Percentiles rank a stretch among this genome's conserved stretches.
Evolutionary conservation across 2,888 invertebrate species (phyloP).

Genomic region (Philopedon plagiatum): DNA sequence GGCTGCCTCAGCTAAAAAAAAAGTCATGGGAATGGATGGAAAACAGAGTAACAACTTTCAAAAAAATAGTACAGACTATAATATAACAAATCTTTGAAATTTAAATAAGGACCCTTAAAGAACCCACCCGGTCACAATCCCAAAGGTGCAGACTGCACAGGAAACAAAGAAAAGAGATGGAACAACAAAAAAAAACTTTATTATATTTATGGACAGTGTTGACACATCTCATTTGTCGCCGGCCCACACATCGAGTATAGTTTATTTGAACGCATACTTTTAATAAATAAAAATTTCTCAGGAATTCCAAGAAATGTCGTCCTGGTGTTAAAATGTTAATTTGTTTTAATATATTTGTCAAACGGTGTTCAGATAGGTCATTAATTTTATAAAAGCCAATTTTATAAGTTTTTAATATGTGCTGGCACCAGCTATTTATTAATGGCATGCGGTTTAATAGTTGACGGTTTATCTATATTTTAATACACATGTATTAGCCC

Average conservation of each 20-base stretch:
- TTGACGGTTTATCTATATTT: no score
- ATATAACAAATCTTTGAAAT: background rate
- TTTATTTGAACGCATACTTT: slow-evolving; percentile 66
- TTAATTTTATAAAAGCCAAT: background rate
- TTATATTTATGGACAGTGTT: slow-evolving; percentile 68
- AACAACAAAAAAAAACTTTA: slow-evolving; percentile 41
- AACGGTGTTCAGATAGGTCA: background rate
- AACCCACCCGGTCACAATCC: background rate
- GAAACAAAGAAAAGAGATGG: slow-evolving; percentile 29
- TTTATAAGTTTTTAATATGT: no score
- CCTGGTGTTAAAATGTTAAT: slow-evolving; percentile 27
- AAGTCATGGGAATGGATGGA: no score
- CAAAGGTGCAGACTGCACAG: slow-evolving; percentile 1
- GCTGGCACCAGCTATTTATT: no score
- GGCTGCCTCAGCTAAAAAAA: no score
- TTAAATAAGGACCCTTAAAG: slow-evolving; percentile 6
- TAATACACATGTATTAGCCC: no score
- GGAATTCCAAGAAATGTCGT: slow-evolving; percentile 33
- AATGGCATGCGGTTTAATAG: no score
- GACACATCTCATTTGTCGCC: slow-evolving; percentile 69
- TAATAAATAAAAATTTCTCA: slow-evolving; percentile 58
- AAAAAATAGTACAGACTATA: background rate
- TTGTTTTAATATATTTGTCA: slow-evolving; percentile 34
- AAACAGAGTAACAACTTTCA: no score
- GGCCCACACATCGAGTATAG: slow-evolving; percentile 62